Percentiles rank a stretch among this genome's conserved stretches.
Conservation (phyloP, 2,113 vertebrate genomes). For the Vulpes lagopus region DNA sequence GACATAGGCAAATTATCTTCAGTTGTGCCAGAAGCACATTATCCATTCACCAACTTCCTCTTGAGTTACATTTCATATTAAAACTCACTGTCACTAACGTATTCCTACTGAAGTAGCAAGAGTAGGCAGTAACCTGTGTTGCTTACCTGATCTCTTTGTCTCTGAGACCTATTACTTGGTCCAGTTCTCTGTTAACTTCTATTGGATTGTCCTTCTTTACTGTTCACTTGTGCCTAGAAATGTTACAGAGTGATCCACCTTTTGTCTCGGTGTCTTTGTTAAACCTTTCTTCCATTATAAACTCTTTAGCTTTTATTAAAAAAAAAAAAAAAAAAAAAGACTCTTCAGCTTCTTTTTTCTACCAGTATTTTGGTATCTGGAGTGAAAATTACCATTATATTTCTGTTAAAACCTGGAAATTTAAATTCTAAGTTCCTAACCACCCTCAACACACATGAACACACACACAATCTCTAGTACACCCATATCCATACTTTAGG, state of each 20-base stretch:
- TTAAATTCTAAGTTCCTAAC: background rate
- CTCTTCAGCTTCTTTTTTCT: background rate
- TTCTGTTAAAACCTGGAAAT: conserved; percentile 32
- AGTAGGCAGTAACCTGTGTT: background rate
- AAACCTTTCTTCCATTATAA: conserved; percentile 27
- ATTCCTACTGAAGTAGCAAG: conserved; percentile 28
- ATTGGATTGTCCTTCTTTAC: background rate
- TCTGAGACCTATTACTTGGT: background rate
- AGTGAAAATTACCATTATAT: conserved; percentile 40
- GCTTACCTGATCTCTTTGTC: conserved; percentile 35
- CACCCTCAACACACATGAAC: background rate
- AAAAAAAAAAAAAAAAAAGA: too few species aligned
- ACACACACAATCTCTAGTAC: background rate
- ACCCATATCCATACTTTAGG: background rate
- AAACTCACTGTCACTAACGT: conserved; percentile 10
- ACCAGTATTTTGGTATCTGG: conserved; percentile 2
- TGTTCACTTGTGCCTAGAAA: background rate
- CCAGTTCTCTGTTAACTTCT: background rate
- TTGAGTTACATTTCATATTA: conserved; percentile 44
- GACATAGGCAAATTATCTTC: conserved; percentile 11
- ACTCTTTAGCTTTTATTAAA: background rate
- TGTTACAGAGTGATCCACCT: background rate
- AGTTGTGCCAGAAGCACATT: conserved; percentile 8
- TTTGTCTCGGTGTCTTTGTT: conserved; percentile 26
- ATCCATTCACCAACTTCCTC: background rate